Evolutionary conservation across 2,797 vertebrate species (phyloP).

Genomic region (Cheirogaleus major): DNA sequence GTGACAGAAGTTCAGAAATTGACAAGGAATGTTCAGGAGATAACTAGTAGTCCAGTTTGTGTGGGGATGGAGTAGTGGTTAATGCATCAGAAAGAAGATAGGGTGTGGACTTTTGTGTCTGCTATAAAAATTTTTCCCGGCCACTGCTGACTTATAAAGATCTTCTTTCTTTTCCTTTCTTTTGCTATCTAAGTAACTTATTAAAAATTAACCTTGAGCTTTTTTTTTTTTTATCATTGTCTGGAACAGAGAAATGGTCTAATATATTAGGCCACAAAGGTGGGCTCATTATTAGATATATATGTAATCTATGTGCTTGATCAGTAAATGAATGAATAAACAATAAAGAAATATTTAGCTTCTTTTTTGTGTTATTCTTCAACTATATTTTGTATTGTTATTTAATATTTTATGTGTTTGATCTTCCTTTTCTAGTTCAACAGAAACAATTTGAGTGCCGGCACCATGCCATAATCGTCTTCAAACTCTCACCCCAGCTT

Average conservation of each 20-base stretch:
- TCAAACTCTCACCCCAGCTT: neutral
- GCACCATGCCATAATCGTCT: neutral
- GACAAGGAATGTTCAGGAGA: neutral
- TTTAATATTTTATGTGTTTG: neutral
- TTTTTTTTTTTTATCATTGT: neutral
- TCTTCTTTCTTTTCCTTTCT: neutral
- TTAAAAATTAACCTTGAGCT: neutral
- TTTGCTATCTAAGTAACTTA: neutral
- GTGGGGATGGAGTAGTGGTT: neutral
- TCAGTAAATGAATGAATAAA: neutral
- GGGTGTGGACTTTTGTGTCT: neutral
- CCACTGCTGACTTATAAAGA: neutral
- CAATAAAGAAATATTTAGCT: neutral
- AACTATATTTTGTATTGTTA: neutral
- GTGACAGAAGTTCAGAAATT: neutral
- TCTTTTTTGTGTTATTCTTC: slow-evolving; percentile 20
- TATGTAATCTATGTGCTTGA: neutral
- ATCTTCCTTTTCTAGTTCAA: neutral
- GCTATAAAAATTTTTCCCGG: neutral
- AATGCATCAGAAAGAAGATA: neutral
- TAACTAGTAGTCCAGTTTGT: neutral
- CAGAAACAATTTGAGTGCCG: neutral
- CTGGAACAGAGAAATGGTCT: neutral
- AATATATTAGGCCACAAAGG: neutral
- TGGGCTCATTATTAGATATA: neutral